Conservation (phyloP, 2,797 vertebrate species). For the Muscicapa comitata region DNA sequence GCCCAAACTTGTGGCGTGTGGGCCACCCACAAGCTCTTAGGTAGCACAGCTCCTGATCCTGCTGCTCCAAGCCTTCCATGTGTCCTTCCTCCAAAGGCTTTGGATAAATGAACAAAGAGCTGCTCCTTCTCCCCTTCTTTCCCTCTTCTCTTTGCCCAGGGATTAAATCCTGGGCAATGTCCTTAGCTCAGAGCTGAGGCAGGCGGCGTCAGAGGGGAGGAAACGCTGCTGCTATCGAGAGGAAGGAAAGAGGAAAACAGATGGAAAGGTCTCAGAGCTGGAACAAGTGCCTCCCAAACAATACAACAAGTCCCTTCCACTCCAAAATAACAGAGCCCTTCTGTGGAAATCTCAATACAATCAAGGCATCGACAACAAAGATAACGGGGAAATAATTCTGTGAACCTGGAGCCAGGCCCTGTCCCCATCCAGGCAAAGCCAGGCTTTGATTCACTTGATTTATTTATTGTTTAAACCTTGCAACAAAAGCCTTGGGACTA, state of each 20-base stretch:
- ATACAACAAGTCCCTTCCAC: slow-evolving; percentile 63
- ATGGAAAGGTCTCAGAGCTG: slow-evolving; percentile 79
- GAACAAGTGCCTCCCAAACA: slow-evolving; percentile 71
- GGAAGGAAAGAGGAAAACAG: slow-evolving; percentile 90
- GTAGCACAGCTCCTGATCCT: background rate
- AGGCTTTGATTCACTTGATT: background rate
- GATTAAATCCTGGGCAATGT: background rate
- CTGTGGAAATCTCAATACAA: slow-evolving; percentile 78
- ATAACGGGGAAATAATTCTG: slow-evolving; percentile 87
- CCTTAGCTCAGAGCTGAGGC: background rate
- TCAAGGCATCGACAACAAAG: slow-evolving; percentile 81
- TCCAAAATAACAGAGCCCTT: slow-evolving; percentile 55
- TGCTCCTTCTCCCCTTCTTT: background rate
- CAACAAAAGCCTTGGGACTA: background rate
- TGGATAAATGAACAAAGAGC: background rate
- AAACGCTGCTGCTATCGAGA: slow-evolving; percentile 75
- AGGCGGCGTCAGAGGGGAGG: slow-evolving; percentile 54
- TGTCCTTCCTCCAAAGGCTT: background rate
- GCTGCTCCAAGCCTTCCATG: background rate
- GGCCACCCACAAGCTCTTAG: background rate
- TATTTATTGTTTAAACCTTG: background rate
- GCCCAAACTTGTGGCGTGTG: background rate
- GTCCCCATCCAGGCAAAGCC: background rate
- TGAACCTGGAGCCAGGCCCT: slow-evolving; percentile 74
- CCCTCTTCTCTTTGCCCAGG: background rate